Evolutionary conservation across 2,888 invertebrate genomes (phyloP).

Genomic region (Drosophila maculinotata): DNA sequence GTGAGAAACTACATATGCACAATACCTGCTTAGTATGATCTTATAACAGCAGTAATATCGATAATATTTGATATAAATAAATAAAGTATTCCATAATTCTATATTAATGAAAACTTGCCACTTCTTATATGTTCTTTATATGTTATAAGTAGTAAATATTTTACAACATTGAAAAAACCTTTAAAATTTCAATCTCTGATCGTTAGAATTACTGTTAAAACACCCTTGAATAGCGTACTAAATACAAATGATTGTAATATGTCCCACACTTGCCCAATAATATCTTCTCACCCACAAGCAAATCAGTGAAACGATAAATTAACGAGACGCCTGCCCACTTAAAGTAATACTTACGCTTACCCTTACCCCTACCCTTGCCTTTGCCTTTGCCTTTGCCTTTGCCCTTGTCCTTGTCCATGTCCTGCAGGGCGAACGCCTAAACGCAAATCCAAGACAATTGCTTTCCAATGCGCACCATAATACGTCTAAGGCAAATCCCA

Average conservation of each 20-base stretch:
- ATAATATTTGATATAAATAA: no score
- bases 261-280: conserved; percentile 8
- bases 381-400: conserved; percentile 37
- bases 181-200: neutral
- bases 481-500: conserved; percentile 55
- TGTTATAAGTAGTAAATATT: no score
- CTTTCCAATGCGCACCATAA: conserved; percentile 73
- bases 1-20: neutral
- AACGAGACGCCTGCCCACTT: conserved; percentile 60
- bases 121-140: no score
- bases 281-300: conserved; percentile 41
- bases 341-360: conserved; percentile 60
- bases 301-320: conserved; percentile 79
- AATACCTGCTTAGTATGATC: neutral
- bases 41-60: no score
- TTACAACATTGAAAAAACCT: no score
- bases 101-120: no score
- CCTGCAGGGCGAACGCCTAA: conserved; percentile 48
- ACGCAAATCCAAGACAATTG: conserved; percentile 81
- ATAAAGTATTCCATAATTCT: no score
- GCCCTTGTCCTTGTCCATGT: neutral
- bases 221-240: conserved; percentile 17
- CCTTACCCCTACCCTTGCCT: neutral
- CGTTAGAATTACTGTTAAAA: neutral
- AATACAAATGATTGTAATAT: conserved; percentile 40